Base-by-base conservation (phyloP, 1,140 invertebrate species). In the Drosophila bipectinata region DNA sequence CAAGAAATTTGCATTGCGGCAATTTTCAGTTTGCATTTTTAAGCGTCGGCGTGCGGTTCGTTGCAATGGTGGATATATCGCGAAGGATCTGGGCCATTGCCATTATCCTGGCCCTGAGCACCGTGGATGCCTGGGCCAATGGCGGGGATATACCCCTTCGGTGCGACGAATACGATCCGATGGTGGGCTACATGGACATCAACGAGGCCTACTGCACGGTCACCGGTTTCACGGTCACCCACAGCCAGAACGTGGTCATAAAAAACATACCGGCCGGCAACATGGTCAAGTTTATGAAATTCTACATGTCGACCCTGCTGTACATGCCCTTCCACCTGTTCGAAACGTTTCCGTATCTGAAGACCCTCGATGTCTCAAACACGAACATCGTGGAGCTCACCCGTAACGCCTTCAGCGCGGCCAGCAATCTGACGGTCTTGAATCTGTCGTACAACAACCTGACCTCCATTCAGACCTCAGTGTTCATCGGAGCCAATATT, bases 281-380 rank as follows among this genome's bases (percentile, higher is more conserved):
- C 14, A 75, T 72, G 72, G 83, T 89, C n/a, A 90, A 87, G 72
- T 91, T 88, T 39, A 92, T 92, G 84, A 92, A 92, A 56, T 92
- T 92, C 72, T 91, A 92, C 59, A 80, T 90, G 6, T 92, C 90
- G 1, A 75, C 75, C 8, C 54, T 92, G 57, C 67, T 92, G 18
- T 91, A 91, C 55, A 63, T 92, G 53, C 91, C 91, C 32, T 87
- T 90, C 5, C 89, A 82, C 44, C 44, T 92, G 1, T 92, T 92
- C 58, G 87, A 90, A 47, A 82, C 82, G 1, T 91, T 90, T 45
- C 63, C 69, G 0, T 61, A 79, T 5, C 57, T 92, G 1, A 83
- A 89, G 21, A 91, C 88, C 0, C 56, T 92, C 14, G 91, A 92
- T 51, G 79, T 92, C 0, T 90, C 91, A 2, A 79, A 75, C 24